A percentile compares a stretch with the other conserved stretches of the same genome.
phyloP scores from a whole-genome alignment of 1,140 invertebrate species.

The Rhizoglyphus robini region DNA sequence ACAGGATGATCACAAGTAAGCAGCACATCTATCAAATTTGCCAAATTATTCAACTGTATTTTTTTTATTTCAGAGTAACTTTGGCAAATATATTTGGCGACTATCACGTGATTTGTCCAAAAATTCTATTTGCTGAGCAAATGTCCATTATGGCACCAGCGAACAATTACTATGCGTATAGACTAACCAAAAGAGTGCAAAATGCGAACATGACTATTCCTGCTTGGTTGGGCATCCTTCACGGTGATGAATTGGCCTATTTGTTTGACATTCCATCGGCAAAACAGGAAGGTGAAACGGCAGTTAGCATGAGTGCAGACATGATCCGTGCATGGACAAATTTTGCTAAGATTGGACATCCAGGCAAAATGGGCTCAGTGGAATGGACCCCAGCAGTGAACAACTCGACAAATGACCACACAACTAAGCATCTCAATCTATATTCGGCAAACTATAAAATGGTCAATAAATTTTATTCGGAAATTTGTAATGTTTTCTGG shows the following conservation, averaged over 20 bases:
- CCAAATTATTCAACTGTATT: too few species aligned
- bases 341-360: slow-evolving; percentile 24
- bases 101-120: slow-evolving; percentile 6
- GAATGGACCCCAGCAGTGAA: background rate
- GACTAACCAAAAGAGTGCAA: slow-evolving; percentile 25
- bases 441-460: background rate
- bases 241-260: slow-evolving; percentile 42
- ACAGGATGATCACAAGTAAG: background rate
- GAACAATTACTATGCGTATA: slow-evolving; percentile 2
- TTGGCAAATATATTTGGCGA: slow-evolving; percentile 2
- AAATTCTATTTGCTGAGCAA: background rate
- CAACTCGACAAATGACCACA: background rate
- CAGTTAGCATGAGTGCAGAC: slow-evolving; percentile 19
- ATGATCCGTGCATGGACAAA: slow-evolving; percentile 25
- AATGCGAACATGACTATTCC: too few species aligned
- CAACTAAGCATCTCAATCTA: background rate
- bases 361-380: background rate
- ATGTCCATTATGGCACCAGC: background rate
- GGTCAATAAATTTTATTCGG: background rate
- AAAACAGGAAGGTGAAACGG: slow-evolving; percentile 10
- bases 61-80: background rate
- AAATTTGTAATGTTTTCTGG: background rate
- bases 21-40: too few species aligned
- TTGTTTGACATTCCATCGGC: slow-evolving; percentile 51
- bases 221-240: too few species aligned